Base-by-base conservation (phyloP, 2,888 invertebrate genomes). In the Apocheima hispidaria region DNA sequence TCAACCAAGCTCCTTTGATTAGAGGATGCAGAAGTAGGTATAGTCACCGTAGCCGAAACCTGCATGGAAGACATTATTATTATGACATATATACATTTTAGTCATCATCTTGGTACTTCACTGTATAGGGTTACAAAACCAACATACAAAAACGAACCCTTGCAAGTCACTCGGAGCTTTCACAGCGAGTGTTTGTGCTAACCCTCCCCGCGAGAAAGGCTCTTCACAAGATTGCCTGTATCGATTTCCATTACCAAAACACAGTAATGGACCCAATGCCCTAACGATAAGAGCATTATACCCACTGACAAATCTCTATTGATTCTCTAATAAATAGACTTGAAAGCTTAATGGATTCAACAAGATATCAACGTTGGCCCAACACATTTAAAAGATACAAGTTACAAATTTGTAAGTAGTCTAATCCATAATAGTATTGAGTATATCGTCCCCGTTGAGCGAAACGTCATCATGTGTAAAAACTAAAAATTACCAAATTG, bases 241-340 rank as follows among this genome's bases (percentile, higher is more conserved):
- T 87, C 75, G 86, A 86, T 87, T 86, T 85, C 83, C 79, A 82
- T 83, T 83, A 82, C 73, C 78, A 82, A 82, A 85, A 82, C 80
- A 81, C 66, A 74, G 77, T 84, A 86, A 82, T 80, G 77, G 79
- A 75, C 70, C 72, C 74, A 77, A 74, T 77, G 63, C 61, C 61
- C 52, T 43, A 50, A 64, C 71, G 74, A 73, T 78, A 77, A 79
- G 71, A 76, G 72, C 70, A 74, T 78, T 74, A 72, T 70, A 59
- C n/a, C n/a, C n/a, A n/a, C 65, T 61, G 64, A 66, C 65, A 65
- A 68, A 70, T 70, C 73, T 66, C 65, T 63, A 66, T 69, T 70
- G 60, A 70, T 71, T 66, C 54, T 28, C 28, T 36, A 56, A 36
- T 28, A 52, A 50, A 60, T 61, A 65, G 50, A 54, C 51, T 50